Evolutionary conservation across 1,140 invertebrate species (phyloP), one percentile per base, ranked within the genome.

Genomic region (Helicorthomorpha holstii): DNA sequence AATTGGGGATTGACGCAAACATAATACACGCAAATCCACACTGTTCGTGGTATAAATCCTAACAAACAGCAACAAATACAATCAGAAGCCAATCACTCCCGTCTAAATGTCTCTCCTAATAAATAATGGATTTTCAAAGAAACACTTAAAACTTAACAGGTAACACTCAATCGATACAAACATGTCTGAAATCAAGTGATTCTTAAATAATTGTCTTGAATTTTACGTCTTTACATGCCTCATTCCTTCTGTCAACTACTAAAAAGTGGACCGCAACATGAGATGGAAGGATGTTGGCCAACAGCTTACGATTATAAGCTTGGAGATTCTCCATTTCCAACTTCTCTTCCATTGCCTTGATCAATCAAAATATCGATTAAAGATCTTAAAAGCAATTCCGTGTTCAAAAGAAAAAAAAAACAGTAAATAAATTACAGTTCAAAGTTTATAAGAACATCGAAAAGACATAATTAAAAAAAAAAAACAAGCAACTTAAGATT

Each of bases 1-100:
- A 96, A 69, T 96, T 96, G 1, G 91, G 88, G 61, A 96, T 94
- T 34, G 88, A 91, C 0, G 90, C 90, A 64, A 95, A 95, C 76
- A 95, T 83, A 27, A 96, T 84, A 68, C 89, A 94, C 7, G 94
- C 90, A 49, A 80, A 86, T 56, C 89, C 85, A 67, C 92, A 96
- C 65, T 93, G 85, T 63, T 95, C 87, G 65, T 93, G 89, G 66
- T 96, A 96, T 29, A 96, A 72, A 65, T 95, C 90, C 85, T 90
- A 69, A 2, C 60, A 62, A 60, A 54, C 43, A 27, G 26, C 23
- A 44, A 42, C 29, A 7, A 7, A 34, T 7, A 34, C 16, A 34
- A 34, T 34, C 29, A 7, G 29, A 34, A 34, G 16, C 16, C 29
- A 34, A 34, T 34, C 16, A 16, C 16, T 7, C 29, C 29, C 29